phyloP scores from a whole-genome alignment of 1,140 invertebrate genomes.

The Pachyrhynchus sulphureomaculatus region DNA sequence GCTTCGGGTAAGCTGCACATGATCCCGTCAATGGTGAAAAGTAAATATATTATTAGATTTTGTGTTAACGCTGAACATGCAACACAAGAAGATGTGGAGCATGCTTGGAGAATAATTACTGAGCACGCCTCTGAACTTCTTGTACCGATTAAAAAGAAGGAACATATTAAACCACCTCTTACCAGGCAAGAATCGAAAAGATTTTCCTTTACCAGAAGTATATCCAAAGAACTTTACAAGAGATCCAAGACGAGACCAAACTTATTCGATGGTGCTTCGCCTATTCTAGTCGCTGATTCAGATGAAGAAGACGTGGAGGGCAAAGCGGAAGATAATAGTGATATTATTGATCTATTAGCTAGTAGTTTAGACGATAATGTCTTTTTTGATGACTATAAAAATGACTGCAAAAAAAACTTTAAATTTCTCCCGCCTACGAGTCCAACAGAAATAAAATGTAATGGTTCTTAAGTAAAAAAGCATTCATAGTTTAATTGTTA shows the following conservation, averaged over 20 bases:
- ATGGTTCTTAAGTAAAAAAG: slow-evolving; percentile 29
- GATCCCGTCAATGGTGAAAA: slow-evolving; percentile 80
- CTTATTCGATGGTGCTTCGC: slow-evolving; percentile 66
- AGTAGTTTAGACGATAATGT: slow-evolving; percentile 35
- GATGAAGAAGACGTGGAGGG: slow-evolving; percentile 49
- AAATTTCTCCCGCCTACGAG: slow-evolving; percentile 25
- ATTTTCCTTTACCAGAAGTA: slow-evolving; percentile 67
- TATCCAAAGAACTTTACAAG: slow-evolving; percentile 64
- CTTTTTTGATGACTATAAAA: slow-evolving; percentile 33
- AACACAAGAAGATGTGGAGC: slow-evolving; percentile 72
- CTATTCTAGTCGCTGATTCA: slow-evolving; percentile 61
- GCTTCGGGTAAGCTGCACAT: slow-evolving; percentile 86
- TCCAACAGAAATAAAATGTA: slow-evolving; percentile 34
- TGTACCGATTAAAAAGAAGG: slow-evolving; percentile 46
- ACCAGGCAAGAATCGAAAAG: slow-evolving; percentile 60
- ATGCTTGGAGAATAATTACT: slow-evolving; percentile 73
- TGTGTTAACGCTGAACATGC: slow-evolving; percentile 83
- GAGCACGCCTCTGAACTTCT: slow-evolving; percentile 68
- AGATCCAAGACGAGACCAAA: slow-evolving; percentile 61
- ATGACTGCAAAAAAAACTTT: slow-evolving; percentile 31
- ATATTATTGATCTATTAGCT: slow-evolving; percentile 34
- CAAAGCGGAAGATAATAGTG: slow-evolving; percentile 18
- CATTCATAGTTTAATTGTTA: too few relatives aligned
- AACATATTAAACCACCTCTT: slow-evolving; percentile 55
- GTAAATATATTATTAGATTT: slow-evolving; percentile 79